Percentiles rank a stretch among this genome's conserved stretches.
These are phyloP conservation scores for Pseudopipra pipra DNA, from an alignment of 2,113 vertebrate genomes.

Conservation along the genomic window DNA sequence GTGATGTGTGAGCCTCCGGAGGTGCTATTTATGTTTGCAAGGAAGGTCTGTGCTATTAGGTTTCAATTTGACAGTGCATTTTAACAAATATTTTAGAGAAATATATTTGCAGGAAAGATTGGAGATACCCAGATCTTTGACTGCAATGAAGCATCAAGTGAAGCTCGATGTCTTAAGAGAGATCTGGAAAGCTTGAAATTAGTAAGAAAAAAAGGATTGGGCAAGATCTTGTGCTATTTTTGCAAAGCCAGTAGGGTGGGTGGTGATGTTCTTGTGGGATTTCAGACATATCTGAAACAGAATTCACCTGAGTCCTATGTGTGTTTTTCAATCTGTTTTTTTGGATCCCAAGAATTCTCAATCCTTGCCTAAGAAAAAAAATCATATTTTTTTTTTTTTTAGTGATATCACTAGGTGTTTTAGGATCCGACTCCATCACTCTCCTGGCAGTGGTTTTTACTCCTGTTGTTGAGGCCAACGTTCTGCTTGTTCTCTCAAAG, in stretches of 20 bases:
- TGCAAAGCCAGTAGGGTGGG: neutral
- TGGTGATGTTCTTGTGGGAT: neutral
- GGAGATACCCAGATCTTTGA: neutral
- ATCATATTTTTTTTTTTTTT: neutral
- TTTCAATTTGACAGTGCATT: neutral
- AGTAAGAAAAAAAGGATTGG: neutral
- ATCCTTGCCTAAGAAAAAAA: neutral
- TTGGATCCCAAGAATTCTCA: neutral
- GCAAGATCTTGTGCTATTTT: neutral
- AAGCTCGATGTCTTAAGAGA: neutral
- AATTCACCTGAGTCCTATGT: neutral
- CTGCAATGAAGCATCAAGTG: neutral
- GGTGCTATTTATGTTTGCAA: neutral
- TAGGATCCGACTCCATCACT: neutral
- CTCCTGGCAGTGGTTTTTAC: neutral
- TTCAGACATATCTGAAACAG: neutral
- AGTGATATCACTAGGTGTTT: neutral
- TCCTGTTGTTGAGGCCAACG: neutral
- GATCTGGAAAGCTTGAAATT: neutral
- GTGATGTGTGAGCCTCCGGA: constrained; percentile 57
- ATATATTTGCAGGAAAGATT: neutral
- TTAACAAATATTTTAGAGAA: constrained; percentile 7
- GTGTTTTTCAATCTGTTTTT: neutral
- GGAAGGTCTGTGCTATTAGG: neutral
- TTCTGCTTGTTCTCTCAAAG: neutral